Evolutionary conservation across 2,113 vertebrate species (phyloP), one percentile per base, ranked within the genome.

Genomic region (Pampusana beccarii): DNA sequence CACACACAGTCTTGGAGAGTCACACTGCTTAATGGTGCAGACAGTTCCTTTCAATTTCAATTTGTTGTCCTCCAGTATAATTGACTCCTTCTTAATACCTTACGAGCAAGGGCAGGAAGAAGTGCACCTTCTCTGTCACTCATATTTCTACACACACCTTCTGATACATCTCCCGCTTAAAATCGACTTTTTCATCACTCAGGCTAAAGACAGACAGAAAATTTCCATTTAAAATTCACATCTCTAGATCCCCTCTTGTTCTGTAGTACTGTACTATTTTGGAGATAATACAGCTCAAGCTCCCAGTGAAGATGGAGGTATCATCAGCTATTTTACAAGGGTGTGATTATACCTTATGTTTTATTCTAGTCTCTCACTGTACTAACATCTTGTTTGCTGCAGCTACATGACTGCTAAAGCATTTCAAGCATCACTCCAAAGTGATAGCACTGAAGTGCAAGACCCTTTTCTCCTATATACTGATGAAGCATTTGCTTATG

Each of bases 1-100:
- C 57, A 48, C 48, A 57, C 6, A 8, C 24, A 60, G 51, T 48
- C 31, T 77, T 44, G n/a, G 40, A 81, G 53, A 94, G 60, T 74
- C 86, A 92, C 86, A 69, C 13, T 64, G 70, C 36, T 72, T 86
- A 94, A 94, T 72, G 66, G 88, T 50, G 61, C 77, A 72, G 53
- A 78, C 61, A 87, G 40, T 29, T 77, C 72, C 69, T 81, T 90
- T 86, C 65, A 44, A 84, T 96, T 95, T 95, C 82, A 81, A 79
- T 93, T 94, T 86, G 67, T 53, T 93, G 69, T 81, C 34, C 86
- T 80, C 34, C 46, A 31, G 10, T 28, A 62, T 78, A 93, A 94
- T 33, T 92, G 90, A 91, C 72, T 79, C 57, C 44, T 61, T 85
- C 50, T 77, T 92, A 90, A 80, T 44, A 34, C 31, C 51, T 83